phyloP scores from a whole-genome alignment of 2,888 invertebrate genomes.

The Polymixis lichenea region DNA sequence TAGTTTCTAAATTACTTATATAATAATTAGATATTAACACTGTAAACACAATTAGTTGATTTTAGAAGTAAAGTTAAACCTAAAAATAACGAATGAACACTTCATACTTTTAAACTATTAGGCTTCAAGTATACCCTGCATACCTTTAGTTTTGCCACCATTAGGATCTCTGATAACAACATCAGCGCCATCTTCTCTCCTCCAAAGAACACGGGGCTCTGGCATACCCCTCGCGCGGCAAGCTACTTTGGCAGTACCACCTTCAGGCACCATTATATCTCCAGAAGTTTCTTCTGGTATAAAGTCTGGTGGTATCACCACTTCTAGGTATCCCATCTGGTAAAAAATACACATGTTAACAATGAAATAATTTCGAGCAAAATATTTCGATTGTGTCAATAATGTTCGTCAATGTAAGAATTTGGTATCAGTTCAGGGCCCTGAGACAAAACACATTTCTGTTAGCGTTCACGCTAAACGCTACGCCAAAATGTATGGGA shows the following conservation, averaged over 20 bases:
- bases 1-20: background rate
- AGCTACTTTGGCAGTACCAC: conserved; percentile 92
- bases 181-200: conserved; percentile 95
- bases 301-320: conserved; percentile 98
- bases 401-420: background rate
- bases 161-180: conserved; percentile 94
- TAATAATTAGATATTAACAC: background rate
- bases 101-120: background rate
- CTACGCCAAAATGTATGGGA: no score
- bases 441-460: no score
- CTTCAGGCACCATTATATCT: conserved; percentile 96
- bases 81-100: background rate
- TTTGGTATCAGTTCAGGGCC: background rate
- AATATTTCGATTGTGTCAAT: background rate
- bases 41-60: background rate
- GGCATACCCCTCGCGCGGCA: conserved; percentile 95
- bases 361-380: background rate
- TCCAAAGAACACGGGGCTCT: conserved; percentile 95
- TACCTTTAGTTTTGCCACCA: conserved; percentile 92
- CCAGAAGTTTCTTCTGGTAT: conserved; percentile 96
- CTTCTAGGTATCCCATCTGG: conserved; percentile 96
- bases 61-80: background rate
- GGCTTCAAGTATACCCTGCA: conserved; percentile 38
- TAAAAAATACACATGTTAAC: conserved; percentile 46
- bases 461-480: no score